A percentile compares a stretch with the other conserved stretches of the same genome.
Conservation (phyloP, 2,888 invertebrate species). For the Leptarthrus brevirostris region DNA sequence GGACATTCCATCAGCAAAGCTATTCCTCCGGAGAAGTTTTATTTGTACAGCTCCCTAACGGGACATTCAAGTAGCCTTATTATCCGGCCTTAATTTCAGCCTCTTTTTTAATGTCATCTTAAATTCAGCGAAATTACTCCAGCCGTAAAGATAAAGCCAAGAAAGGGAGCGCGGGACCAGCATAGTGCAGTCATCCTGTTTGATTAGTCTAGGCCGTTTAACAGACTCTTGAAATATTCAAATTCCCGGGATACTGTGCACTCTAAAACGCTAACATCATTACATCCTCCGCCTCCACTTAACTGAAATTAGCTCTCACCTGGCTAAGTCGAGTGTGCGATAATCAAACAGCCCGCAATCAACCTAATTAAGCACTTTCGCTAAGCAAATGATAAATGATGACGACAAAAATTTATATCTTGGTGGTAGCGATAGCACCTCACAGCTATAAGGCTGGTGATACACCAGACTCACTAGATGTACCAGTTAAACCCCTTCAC, state of each 20-base stretch:
- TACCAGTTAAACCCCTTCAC: not conserved
- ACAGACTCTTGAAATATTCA: slow-evolving; percentile 23
- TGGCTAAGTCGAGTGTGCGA: not conserved
- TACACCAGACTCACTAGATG: too few species aligned
- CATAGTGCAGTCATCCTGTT: slow-evolving; percentile 3
- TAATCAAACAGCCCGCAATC: slow-evolving; percentile 39
- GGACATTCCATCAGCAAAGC: not conserved
- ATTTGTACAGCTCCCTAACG: not conserved
- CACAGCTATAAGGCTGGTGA: too few species aligned
- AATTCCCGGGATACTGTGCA: not conserved
- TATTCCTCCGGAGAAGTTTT: not conserved
- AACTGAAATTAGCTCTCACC: slow-evolving; percentile 5
- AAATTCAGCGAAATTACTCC: slow-evolving; percentile 20
- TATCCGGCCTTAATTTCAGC: slow-evolving; percentile 37
- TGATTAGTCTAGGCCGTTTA: not conserved
- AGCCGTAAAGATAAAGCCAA: not conserved
- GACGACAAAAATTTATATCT: not conserved
- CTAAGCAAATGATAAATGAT: slow-evolving; percentile 41
- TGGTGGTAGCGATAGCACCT: not conserved
- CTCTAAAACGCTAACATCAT: not conserved
- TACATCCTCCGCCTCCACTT: not conserved
- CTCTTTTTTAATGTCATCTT: slow-evolving; percentile 40
- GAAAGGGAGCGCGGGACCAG: not conserved
- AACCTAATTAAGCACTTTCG: slow-evolving; percentile 43
- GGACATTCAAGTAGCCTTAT: slow-evolving; percentile 17